Percentiles rank a stretch among this genome's conserved stretches.
Evolutionary conservation across 64 coral and sea anemone species (phyloP).

Genomic region (Platygyra sinensis): DNA sequence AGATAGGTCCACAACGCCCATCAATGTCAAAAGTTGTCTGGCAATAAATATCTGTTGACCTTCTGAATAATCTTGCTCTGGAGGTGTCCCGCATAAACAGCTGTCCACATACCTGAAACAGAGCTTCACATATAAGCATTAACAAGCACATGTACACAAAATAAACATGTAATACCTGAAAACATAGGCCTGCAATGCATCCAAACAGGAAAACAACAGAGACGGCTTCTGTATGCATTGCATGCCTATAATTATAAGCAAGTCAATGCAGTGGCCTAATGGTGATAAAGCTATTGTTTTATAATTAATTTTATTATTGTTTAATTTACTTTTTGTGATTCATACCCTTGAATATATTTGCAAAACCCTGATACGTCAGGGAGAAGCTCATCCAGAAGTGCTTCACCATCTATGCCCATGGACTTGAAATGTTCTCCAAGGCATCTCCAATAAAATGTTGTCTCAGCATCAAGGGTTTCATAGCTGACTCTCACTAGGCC

Average conservation of each 20-base stretch:
- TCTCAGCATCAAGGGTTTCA: slow-evolving; percentile 67
- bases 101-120: slow-evolving; percentile 71
- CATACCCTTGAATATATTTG: slow-evolving; percentile 93
- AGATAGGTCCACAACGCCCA: slow-evolving; percentile 76
- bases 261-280: no score
- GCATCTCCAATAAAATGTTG: slow-evolving; percentile 88
- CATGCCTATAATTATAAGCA: no score
- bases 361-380: slow-evolving; percentile 93
- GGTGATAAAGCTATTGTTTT: neutral
- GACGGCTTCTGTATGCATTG: no score
- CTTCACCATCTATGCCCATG: slow-evolving; percentile 68
- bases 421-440: slow-evolving; percentile 77
- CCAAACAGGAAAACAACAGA: no score
- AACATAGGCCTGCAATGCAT: neutral
- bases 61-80: slow-evolving; percentile 32
- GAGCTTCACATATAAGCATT: neutral
- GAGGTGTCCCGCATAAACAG: slow-evolving; percentile 9
- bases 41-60: slow-evolving; percentile 62
- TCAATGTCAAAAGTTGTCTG: slow-evolving; percentile 72
- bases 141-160: neutral
- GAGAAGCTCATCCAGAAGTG: slow-evolving; percentile 73
- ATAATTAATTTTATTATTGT: neutral
- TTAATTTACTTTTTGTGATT: neutral
- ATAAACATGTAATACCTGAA: neutral
- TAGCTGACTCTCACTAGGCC: slow-evolving; percentile 59